Conservation (phyloP, 1,140 invertebrate genomes). For the Himalopsyche phryganea region DNA sequence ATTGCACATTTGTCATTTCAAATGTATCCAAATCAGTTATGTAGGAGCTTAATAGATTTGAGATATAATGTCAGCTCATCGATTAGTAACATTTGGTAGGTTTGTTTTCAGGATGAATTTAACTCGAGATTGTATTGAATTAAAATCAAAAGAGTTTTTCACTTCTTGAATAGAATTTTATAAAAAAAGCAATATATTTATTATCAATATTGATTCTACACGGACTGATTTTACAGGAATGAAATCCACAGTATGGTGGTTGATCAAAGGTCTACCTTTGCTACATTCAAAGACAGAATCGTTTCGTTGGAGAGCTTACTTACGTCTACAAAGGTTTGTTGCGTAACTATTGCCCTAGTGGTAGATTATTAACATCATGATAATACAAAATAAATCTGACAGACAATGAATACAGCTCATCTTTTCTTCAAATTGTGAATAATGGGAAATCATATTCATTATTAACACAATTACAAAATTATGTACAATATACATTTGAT, state of each 20-base stretch:
- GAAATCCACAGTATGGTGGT: conserved; percentile 56
- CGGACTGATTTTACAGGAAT: conserved; percentile 35
- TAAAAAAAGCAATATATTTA: too few relatives aligned
- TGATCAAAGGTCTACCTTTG: conserved; percentile 47
- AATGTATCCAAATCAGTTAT: background rate
- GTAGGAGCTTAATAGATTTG: conserved; percentile 6
- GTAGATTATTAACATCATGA: too few relatives aligned
- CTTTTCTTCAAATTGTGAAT: too few relatives aligned
- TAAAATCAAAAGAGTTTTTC: background rate
- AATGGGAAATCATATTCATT: too few relatives aligned
- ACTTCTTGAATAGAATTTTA: background rate
- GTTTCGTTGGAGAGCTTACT: conserved; percentile 54
- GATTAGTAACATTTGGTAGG: conserved; percentile 15
- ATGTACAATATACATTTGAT: too few relatives aligned
- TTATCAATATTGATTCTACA: too few relatives aligned
- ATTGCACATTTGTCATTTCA: background rate
- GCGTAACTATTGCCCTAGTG: too few relatives aligned
- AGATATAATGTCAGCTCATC: conserved; percentile 10
- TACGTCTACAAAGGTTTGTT: conserved; percentile 32
- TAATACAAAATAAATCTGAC: too few relatives aligned
- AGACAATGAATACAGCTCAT: too few relatives aligned
- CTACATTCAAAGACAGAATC: conserved; percentile 50
- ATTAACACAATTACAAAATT: too few relatives aligned
- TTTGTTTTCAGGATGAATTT: conserved; percentile 33
- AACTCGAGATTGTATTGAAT: too few relatives aligned